Base-by-base conservation (phyloP, 53 echinoderm and acorn worm species). In the Arbacia lixula region DNA sequence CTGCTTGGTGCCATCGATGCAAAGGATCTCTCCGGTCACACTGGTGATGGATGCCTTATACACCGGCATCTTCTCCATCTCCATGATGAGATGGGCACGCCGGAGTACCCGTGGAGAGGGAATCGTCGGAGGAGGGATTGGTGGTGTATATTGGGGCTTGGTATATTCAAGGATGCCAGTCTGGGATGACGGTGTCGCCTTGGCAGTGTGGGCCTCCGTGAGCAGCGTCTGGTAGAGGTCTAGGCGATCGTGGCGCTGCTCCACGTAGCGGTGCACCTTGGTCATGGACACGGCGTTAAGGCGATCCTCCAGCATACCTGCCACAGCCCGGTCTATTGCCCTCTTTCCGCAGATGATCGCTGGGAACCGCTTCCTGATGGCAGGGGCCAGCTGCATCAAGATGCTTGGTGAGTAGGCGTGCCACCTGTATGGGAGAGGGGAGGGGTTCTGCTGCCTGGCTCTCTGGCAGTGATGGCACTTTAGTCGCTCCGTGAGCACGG, bases 221-320 rank as follows among this genome's bases (percentile, higher is more conserved):
- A 84, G 43, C 3, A 88, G 34, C 6, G 89, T 89, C 65, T 89
- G 85, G 57, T 89, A 89, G 33, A 89, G 71, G 58, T 89, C 85
- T 22, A 68, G 50, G 19, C 85, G 64, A 20, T 85, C 85, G 25
- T 89, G 89, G 9, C 79, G 42, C 17, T 85, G 76, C 68, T 85
- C 34, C 3, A 85, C 65, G 12, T 85, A 77, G 22, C 85, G 72
- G 53, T 85, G 78, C 2, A 89, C 79, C 42, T 89, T 89, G n/a
- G 76, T 43, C 73, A 89, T 85, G 10, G 89, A 89, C 20, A 85
- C 85, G 56, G 88, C 37, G 42, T 88, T 89, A 14, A 84, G 53
- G 39, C 82, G 63, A 43, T 89, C 85, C 76, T 41, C 39, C 35
- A 86, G 66, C 37, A 86, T 36, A 11, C 77, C 61, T 2, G 74